Evolutionary conservation across 1,140 invertebrate species (phyloP).

Genomic region (Papilio polyxenes): DNA sequence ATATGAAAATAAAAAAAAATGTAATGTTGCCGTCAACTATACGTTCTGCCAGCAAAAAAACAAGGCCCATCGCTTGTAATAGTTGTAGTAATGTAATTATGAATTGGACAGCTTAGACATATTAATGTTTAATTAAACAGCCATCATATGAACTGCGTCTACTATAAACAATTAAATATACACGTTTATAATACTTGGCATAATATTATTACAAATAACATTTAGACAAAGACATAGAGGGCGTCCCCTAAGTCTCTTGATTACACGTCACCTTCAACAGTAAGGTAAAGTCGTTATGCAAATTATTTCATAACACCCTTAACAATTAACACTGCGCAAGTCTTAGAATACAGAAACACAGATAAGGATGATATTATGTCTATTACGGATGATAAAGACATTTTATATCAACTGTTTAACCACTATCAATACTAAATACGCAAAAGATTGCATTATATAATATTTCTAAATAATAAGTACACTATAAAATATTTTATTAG

Average conservation of each 20-base stretch:
- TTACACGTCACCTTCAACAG: slow-evolving; percentile 30
- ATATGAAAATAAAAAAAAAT: too few relatives aligned
- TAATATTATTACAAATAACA: slow-evolving; percentile 34
- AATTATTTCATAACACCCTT: slow-evolving; percentile 29
- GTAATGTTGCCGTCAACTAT: not conserved
- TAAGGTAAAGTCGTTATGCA: slow-evolving; percentile 36
- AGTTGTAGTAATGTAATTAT: not conserved
- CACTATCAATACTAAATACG: too few relatives aligned
- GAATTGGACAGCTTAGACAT: not conserved
- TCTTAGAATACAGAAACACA: not conserved
- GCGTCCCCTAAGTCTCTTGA: slow-evolving; percentile 19
- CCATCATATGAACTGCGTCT: not conserved
- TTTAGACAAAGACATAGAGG: slow-evolving; percentile 23
- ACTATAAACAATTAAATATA: slow-evolving; percentile 4
- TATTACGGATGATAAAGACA: too few relatives aligned
- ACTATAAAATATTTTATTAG: not conserved
- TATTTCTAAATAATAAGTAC: too few relatives aligned
- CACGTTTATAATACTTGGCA: not conserved
- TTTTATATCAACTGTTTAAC: too few relatives aligned
- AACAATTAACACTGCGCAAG: slow-evolving; percentile 13
- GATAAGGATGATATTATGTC: not conserved
- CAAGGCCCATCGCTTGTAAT: not conserved
- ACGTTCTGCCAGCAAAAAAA: not conserved
- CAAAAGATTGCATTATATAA: too few relatives aligned
- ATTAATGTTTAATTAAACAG: slow-evolving; percentile 12